Percentiles rank a stretch among this genome's conserved stretches.
Conservation (phyloP, 2,797 vertebrate species). For the Karalla daura region DNA sequence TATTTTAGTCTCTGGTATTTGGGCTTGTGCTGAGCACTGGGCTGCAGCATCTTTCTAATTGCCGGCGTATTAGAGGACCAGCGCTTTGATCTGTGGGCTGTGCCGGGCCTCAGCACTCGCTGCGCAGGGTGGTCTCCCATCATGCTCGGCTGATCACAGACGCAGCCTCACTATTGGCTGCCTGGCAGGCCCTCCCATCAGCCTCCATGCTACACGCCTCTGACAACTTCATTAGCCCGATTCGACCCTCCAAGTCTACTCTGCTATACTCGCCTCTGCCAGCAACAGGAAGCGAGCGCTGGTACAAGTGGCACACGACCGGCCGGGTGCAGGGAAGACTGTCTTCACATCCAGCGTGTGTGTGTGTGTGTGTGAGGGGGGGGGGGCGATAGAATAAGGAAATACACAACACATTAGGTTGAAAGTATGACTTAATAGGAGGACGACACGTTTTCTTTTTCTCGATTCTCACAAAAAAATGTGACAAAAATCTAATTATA, state of each 20-base stretch:
- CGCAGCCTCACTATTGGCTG: conserved; percentile 83
- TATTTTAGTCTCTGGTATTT: neutral
- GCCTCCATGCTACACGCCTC: conserved; percentile 84
- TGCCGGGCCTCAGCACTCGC: conserved; percentile 73
- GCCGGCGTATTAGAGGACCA: conserved; percentile 80
- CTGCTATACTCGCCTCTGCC: conserved; percentile 79
- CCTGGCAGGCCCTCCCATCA: conserved; percentile 88
- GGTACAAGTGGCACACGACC: conserved; percentile 45
- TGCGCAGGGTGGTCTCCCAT: conserved; percentile 93
- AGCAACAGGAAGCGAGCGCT: conserved; percentile 71
- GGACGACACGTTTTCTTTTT: conserved; percentile 7
- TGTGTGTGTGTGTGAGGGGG: too few species aligned
- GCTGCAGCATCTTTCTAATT: conserved; percentile 77
- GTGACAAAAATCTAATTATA: conserved; percentile 65
- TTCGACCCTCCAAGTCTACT: conserved; percentile 72
- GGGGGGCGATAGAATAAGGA: conserved; percentile 42
- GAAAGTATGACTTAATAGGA: neutral
- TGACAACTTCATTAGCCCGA: conserved; percentile 96
- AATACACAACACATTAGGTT: conserved; percentile 12
- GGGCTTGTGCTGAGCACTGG: conserved; percentile 13
- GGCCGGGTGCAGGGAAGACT: conserved; percentile 12
- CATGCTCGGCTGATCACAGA: conserved; percentile 88
- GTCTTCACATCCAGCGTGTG: neutral
- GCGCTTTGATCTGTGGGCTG: conserved; percentile 87
- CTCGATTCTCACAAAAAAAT: conserved; percentile 39